phyloP scores from a whole-genome alignment of 2,797 vertebrate genomes.

The Premnoplex brunnescens region DNA sequence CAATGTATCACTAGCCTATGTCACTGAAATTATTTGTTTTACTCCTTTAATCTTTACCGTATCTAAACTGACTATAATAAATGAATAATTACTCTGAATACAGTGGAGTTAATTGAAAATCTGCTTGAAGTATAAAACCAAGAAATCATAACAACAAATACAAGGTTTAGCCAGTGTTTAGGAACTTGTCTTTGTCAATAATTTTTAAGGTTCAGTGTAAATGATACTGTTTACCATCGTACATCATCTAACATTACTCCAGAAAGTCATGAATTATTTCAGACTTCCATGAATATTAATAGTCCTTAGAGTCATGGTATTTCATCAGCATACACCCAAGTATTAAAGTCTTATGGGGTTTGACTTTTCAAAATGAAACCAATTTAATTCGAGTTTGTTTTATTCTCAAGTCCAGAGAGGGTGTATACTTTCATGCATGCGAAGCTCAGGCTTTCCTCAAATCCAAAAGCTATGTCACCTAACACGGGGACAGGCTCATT shows the following conservation, averaged over 20 bases:
- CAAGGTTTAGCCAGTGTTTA: slow-evolving; percentile 81
- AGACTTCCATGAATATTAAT: slow-evolving; percentile 82
- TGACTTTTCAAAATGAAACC: slow-evolving; percentile 72
- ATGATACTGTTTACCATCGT: slow-evolving; percentile 80
- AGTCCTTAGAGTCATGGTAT: slow-evolving; percentile 70
- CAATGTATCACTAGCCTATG: slow-evolving; percentile 81
- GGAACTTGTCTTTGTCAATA: slow-evolving; percentile 84
- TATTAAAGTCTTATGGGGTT: slow-evolving; percentile 72
- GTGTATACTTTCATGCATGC: not conserved
- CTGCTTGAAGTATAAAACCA: slow-evolving; percentile 79
- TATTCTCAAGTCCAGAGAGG: slow-evolving; percentile 40
- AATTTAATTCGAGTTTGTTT: slow-evolving; percentile 38
- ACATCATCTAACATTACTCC: slow-evolving; percentile 78
- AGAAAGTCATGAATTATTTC: slow-evolving; percentile 80
- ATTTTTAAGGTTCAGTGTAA: slow-evolving; percentile 80
- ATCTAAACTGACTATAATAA: slow-evolving; percentile 86
- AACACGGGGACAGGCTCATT: not conserved
- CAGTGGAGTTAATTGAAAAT: slow-evolving; percentile 82
- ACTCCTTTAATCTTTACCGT: slow-evolving; percentile 81
- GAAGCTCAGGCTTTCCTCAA: not conserved
- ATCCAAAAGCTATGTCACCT: not conserved
- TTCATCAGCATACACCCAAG: slow-evolving; percentile 76
- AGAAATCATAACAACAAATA: slow-evolving; percentile 84
- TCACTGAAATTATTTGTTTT: slow-evolving; percentile 84
- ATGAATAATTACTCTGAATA: slow-evolving; percentile 83